phyloP scores from a whole-genome alignment of 2,113 vertebrate species.

The Neoarius graeffei region DNA sequence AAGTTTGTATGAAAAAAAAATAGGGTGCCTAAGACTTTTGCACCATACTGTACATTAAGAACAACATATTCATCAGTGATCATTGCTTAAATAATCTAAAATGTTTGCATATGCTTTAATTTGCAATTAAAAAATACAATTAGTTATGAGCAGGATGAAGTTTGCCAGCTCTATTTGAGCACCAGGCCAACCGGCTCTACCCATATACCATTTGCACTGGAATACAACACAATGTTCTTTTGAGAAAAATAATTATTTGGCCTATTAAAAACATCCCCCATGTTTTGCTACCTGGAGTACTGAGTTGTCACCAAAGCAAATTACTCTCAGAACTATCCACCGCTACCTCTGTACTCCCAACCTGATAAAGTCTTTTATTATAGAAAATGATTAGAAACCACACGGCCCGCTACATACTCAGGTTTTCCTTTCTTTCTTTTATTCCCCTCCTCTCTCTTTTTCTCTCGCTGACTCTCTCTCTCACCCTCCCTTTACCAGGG shows the following conservation, averaged over 20 bases:
- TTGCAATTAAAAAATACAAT: neutral
- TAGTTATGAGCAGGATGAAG: neutral
- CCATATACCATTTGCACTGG: neutral
- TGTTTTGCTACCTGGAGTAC: slow-evolving; percentile 49
- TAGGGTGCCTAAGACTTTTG: too few relatives aligned
- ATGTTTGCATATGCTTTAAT: neutral
- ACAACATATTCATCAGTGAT: neutral
- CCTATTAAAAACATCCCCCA: slow-evolving; percentile 14
- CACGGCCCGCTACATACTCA: slow-evolving; percentile 87
- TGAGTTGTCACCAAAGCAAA: slow-evolving; percentile 71
- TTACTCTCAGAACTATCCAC: neutral
- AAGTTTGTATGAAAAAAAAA: too few relatives aligned
- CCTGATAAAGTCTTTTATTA: slow-evolving; percentile 86
- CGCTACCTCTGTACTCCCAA: slow-evolving; percentile 5
- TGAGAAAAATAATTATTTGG: slow-evolving; percentile 13
- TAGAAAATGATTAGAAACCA: slow-evolving; percentile 91
- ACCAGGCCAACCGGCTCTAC: neutral
- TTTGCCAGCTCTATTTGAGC: neutral
- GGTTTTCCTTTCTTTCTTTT: slow-evolving; percentile 69
- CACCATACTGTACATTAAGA: too few relatives aligned
- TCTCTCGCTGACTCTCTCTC: slow-evolving; percentile 80
- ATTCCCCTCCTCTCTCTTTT: slow-evolving; percentile 75
- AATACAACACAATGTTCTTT: neutral
- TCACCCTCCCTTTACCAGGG: slow-evolving; percentile 69
- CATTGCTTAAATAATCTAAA: neutral